Evolutionary conservation across 37 sponge, comb jelly and placozoan species (phyloP), one percentile per base, ranked within the genome.

Genomic region (Aphrocallistes beatrix): DNA sequence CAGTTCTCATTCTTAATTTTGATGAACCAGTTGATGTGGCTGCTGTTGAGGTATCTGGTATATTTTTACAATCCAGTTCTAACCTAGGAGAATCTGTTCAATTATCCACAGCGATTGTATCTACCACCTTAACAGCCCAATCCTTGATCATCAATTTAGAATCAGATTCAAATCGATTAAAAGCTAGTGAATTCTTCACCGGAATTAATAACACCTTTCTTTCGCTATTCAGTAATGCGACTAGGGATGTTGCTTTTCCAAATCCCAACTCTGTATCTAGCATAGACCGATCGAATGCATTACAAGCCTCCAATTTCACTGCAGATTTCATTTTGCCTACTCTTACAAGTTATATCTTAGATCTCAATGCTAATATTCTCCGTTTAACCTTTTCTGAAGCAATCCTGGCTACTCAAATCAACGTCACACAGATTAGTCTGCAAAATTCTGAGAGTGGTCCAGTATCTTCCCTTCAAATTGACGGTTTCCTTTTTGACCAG

Each of bases 351-450:
- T 95, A 93, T 81, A 86, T 90, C 38, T 85, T 95, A 0, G 90
- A 95, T 82, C 83, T 95, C 89, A 82, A 95, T 81, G 39, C 37
- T 38, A 93, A 92, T 6, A 51, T 82, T 0, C 60, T 95, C 0
- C 86, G 86, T 10, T 88, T 95, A 8, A 93, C 96, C 0, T 95
- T 93, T 75, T 38, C 47, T 1, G 94, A 94, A 83, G 92, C 92
- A 37, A 84, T 94, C 23, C 82, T 91, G 37, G 40, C 51, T 38
- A 81, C 90, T 25, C 85, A 87, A 25, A 34, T 94, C 3, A 50
- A 88, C 38, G 84, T 87, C 10, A 81, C 87, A 21, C 36, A 51
- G 37, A 85, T 94, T 39, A 10, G 84, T 0, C 81, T 94, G 19
- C 85, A 50, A 0, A 88, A 83, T 85, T 39, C 82, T 37, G 37